Conservation (phyloP, 2,797 vertebrate genomes). For the Arctocebus calabarensis region DNA sequence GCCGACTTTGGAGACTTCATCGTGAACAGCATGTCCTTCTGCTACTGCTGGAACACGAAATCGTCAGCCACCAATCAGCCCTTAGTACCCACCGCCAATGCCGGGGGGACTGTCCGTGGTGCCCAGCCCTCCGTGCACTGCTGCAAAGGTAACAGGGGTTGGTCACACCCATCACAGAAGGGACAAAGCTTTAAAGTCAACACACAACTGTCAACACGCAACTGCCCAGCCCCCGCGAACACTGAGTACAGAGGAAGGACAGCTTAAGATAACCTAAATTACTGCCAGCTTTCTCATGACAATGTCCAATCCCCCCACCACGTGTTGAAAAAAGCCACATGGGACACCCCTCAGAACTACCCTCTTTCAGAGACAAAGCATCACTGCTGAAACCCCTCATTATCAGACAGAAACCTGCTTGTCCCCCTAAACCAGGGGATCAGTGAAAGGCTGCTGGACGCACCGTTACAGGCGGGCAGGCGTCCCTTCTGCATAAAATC, state of each 20-base stretch:
- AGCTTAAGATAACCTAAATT: accelerated
- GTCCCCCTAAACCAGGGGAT: neutral
- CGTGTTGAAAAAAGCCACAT: neutral
- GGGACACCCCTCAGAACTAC: neutral
- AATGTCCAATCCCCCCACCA: too few relatives aligned
- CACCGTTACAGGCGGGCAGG: accelerated
- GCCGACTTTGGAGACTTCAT: accelerated
- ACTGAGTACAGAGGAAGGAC: accelerated
- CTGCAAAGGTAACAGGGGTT: neutral
- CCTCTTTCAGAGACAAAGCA: accelerated
- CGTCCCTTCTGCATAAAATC: neutral
- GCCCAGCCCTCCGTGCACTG: accelerated
- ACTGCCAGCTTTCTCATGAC: neutral
- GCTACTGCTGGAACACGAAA: accelerated
- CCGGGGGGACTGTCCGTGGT: accelerated
- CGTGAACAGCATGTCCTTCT: accelerated
- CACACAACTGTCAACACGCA: accelerated
- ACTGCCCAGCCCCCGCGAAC: neutral
- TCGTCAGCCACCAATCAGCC: accelerated
- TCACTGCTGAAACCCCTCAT: accelerated
- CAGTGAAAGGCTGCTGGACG: neutral
- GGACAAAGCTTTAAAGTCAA: neutral
- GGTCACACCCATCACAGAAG: accelerated
- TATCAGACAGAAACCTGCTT: neutral
- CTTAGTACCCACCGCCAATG: accelerated